Evolutionary conservation across 1,140 invertebrate species (phyloP).

Genomic region (Heliconius melpomene): DNA sequence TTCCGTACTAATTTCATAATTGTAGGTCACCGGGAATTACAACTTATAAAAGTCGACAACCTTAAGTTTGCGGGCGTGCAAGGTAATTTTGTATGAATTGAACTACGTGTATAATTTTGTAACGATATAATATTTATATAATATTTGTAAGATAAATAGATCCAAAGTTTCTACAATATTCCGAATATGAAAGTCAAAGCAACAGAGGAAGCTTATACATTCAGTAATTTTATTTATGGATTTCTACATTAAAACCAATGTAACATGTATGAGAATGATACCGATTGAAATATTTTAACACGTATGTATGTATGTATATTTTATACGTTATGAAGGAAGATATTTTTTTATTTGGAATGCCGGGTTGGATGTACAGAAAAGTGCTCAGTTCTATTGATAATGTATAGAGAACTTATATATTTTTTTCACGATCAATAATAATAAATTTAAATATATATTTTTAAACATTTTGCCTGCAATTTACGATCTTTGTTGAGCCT

Average conservation of each 20-base stretch:
- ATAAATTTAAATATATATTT: too few relatives aligned
- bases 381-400: neutral
- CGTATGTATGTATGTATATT: neutral
- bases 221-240: conserved; percentile 17
- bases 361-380: neutral
- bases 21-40: too few relatives aligned
- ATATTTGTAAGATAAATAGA: too few relatives aligned
- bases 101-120: too few relatives aligned
- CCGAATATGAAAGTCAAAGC: conserved; percentile 12
- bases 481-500: too few relatives aligned
- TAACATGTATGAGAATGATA: conserved; percentile 6
- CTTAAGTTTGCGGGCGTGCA: too few relatives aligned
- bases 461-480: too few relatives aligned
- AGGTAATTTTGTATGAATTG: too few relatives aligned
- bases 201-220: neutral
- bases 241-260: conserved; percentile 12
- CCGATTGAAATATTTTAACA: conserved; percentile 12
- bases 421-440: too few relatives aligned
- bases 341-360: neutral
- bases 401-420: neutral
- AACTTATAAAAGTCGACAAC: too few relatives aligned
- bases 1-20: too few relatives aligned
- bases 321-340: neutral
- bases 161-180: neutral
- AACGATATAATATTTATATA: too few relatives aligned